Conservation (phyloP, 2,888 invertebrate genomes). For the Panzeria rudis region DNA sequence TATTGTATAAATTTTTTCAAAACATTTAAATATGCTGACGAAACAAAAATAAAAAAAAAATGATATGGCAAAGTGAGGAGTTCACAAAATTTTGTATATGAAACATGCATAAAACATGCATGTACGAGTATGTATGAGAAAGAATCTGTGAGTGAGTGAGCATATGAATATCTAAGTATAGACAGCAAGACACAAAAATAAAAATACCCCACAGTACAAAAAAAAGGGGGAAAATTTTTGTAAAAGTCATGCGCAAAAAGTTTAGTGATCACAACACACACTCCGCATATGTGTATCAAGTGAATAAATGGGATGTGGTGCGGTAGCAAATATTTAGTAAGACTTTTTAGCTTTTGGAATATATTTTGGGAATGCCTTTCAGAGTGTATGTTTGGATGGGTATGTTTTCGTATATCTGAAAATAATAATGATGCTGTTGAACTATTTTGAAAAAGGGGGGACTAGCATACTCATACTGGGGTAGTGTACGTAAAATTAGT, state of each 20-base stretch:
- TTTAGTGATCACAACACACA: slow-evolving; percentile 56
- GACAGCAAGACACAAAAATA: slow-evolving; percentile 33
- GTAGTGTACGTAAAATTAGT: slow-evolving; percentile 39
- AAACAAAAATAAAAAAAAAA: slow-evolving; percentile 45
- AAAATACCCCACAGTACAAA: slow-evolving; percentile 42
- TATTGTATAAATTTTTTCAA: slow-evolving; percentile 40
- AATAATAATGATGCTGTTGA: slow-evolving; percentile 63
- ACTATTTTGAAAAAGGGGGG: slow-evolving; percentile 26
- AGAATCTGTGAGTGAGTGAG: slow-evolving; percentile 34
- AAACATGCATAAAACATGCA: background rate
- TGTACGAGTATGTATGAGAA: background rate
- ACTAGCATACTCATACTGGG: background rate
- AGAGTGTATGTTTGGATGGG: background rate
- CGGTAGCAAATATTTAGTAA: slow-evolving; percentile 35
- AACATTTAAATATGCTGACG: slow-evolving; percentile 42
- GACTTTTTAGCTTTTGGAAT: slow-evolving; percentile 66
- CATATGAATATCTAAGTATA: slow-evolving; percentile 60
- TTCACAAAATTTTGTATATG: slow-evolving; percentile 11
- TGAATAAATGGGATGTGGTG: slow-evolving; percentile 16
- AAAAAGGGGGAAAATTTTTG: slow-evolving; percentile 41
- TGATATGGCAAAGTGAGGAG: slow-evolving; percentile 47
- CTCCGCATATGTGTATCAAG: slow-evolving; percentile 33
- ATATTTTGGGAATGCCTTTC: slow-evolving; percentile 67
- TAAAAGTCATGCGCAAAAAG: slow-evolving; percentile 66
- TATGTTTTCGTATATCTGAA: slow-evolving; percentile 44